phyloP scores from a whole-genome alignment of 1,140 invertebrate species.

The Zaprionus davidi region DNA sequence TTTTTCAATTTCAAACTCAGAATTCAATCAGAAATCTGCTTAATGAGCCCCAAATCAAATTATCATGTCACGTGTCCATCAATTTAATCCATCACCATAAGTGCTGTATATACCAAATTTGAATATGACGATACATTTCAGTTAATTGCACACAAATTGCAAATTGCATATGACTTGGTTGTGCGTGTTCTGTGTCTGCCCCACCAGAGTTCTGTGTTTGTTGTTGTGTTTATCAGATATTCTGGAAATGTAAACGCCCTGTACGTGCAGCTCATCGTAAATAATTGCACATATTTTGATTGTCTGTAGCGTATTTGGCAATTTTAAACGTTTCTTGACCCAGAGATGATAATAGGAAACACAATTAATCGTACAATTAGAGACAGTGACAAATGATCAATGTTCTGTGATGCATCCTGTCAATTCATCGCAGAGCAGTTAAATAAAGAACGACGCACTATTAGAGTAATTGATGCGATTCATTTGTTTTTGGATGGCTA shows the following conservation, averaged over 20 bases:
- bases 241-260: neutral
- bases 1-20: slow-evolving; percentile 1
- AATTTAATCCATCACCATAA: neutral
- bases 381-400: slow-evolving; percentile 9
- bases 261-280: slow-evolving; percentile 35
- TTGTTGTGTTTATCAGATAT: slow-evolving; percentile 1
- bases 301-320: slow-evolving; percentile 2
- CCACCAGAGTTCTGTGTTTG: neutral
- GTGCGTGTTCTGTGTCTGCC: slow-evolving; percentile 13
- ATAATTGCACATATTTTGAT: slow-evolving; percentile 18
- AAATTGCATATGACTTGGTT: slow-evolving; percentile 16
- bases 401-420: slow-evolving; percentile 5
- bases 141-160: slow-evolving; percentile 25
- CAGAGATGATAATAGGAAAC: slow-evolving; percentile 6
- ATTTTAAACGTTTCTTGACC: slow-evolving; percentile 34
- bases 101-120: slow-evolving; percentile 8
- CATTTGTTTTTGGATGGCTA: neutral
- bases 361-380: slow-evolving; percentile 10
- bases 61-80: slow-evolving; percentile 2
- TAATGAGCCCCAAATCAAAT: slow-evolving; percentile 4
- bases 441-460: neutral
- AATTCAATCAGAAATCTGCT: slow-evolving; percentile 1
- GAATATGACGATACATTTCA: slow-evolving; percentile 18
- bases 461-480: neutral
- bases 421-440: neutral